Percentiles rank a stretch among this genome's conserved stretches.
These are phyloP conservation scores for Psix sp. DNA, from an alignment of 1,140 invertebrate genomes.

Conservation along the genomic window DNA sequence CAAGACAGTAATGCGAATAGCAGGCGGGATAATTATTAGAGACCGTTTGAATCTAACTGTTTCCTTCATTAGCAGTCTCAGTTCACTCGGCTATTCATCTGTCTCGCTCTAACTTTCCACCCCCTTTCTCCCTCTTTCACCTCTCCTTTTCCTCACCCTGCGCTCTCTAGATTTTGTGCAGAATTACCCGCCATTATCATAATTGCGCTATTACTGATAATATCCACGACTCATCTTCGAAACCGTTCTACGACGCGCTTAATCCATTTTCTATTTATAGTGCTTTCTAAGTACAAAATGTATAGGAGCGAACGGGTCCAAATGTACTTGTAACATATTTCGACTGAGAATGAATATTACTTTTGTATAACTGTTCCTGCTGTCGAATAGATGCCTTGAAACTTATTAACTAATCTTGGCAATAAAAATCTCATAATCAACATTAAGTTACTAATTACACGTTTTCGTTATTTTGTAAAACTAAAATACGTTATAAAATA, in stretches of 20 bases:
- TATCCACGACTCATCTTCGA: slow-evolving; percentile 73
- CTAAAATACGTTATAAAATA: too few species aligned
- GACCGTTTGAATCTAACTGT: slow-evolving; percentile 78
- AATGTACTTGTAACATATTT: slow-evolving; percentile 51
- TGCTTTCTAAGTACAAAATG: slow-evolving; percentile 71
- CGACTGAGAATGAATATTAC: slow-evolving; percentile 33
- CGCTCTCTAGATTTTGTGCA: slow-evolving; percentile 73
- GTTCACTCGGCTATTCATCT: slow-evolving; percentile 67
- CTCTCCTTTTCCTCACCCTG: background rate
- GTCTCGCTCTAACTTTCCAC: slow-evolving; percentile 59
- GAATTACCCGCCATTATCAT: slow-evolving; percentile 77
- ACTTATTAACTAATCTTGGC: slow-evolving; percentile 31
- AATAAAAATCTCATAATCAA: too few species aligned
- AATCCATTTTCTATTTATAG: slow-evolving; percentile 76
- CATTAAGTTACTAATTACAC: slow-evolving; percentile 26
- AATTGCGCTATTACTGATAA: slow-evolving; percentile 78
- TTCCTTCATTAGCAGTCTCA: slow-evolving; percentile 78
- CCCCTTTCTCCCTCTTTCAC: slow-evolving; percentile 9
- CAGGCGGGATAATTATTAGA: slow-evolving; percentile 76
- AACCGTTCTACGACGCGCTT: slow-evolving; percentile 70
- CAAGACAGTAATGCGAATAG: slow-evolving; percentile 72
- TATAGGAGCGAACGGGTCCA: slow-evolving; percentile 49
- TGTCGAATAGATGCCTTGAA: slow-evolving; percentile 6
- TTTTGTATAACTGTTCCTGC: slow-evolving; percentile 32
- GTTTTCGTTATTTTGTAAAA: too few species aligned